A percentile compares a stretch with the other conserved stretches of the same genome.
These are phyloP conservation scores for Xestobium rufovillosum DNA, from an alignment of 2,888 invertebrate species.

Conservation along the genomic window DNA sequence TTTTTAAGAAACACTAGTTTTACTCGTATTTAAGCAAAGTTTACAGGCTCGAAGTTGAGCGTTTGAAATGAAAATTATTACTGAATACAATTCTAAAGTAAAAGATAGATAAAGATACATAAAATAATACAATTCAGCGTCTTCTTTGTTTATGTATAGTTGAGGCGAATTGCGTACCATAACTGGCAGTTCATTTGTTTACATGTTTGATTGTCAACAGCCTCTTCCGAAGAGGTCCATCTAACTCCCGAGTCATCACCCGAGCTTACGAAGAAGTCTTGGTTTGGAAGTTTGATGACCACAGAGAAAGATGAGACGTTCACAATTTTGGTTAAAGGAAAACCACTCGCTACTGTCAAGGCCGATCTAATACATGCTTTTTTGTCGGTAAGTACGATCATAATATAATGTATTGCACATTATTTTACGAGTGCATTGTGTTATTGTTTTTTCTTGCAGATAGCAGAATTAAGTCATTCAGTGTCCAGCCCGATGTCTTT, in stretches of 20 bases:
- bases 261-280: conserved; percentile 94
- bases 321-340: conserved; percentile 93
- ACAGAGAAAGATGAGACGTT: conserved; percentile 96
- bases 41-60: no score
- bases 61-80: no score
- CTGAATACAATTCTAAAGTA: no score
- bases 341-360: conserved; percentile 93
- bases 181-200: not conserved
- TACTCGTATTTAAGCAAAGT: no score
- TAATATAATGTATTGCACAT: no score
- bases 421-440: no score
- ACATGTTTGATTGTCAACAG: conserved; percentile 43
- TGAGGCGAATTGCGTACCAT: no score
- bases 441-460: conserved; percentile 59
- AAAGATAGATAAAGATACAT: no score
- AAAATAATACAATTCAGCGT: no score
- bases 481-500: conserved; percentile 98
- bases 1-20: no score
- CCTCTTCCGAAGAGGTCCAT: conserved; percentile 83
- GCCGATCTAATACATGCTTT: conserved; percentile 98
- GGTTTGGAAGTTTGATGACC: conserved; percentile 98
- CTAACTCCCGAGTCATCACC: conserved; percentile 94
- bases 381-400: conserved; percentile 87
- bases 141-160: no score
- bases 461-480: conserved; percentile 93